These are phyloP conservation scores for zebrafish (Danio rerio) DNA, from an alignment of 2,113 vertebrate genomes.

Conservation along the genomic window DNA sequence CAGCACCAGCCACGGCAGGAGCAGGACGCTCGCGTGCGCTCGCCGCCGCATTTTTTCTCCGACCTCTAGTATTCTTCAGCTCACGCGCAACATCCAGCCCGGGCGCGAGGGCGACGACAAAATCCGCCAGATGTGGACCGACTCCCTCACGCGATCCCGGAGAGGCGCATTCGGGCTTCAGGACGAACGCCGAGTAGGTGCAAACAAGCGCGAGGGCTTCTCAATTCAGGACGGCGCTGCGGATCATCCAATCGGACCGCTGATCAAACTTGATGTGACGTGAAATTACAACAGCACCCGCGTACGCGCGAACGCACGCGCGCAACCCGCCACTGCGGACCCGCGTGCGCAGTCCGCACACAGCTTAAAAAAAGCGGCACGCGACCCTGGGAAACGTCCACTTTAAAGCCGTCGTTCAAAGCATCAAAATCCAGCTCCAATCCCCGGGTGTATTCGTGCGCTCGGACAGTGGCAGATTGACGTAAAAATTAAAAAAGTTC, in stretches of 20 bases:
- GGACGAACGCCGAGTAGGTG: background rate
- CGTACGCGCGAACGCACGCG: conserved; percentile 48
- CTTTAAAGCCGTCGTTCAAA: background rate
- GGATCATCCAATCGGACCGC: conserved; percentile 80
- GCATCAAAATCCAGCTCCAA: background rate
- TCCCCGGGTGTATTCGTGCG: background rate
- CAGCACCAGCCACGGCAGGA: conserved; percentile 81
- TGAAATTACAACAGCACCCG: conserved; percentile 81
- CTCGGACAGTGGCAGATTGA: background rate
- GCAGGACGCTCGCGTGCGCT: conserved; percentile 72
- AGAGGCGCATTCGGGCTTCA: background rate
- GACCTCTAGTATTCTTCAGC: conserved; percentile 81
- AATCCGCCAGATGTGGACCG: conserved; percentile 72
- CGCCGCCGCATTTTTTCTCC: conserved; percentile 87
- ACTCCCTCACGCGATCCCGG: conserved; percentile 48
- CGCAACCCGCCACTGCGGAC: conserved; percentile 74
- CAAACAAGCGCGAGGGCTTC: background rate
- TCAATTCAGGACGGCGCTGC: conserved; percentile 51
- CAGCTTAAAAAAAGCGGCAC: conserved; percentile 47
- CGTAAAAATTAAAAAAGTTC: background rate
- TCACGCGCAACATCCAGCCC: conserved; percentile 80
- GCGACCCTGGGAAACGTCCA: conserved; percentile 13
- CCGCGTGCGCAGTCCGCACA: conserved; percentile 63
- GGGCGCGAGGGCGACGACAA: conserved; percentile 74
- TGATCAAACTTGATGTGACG: conserved; percentile 92